Percentiles rank a stretch among this genome's conserved stretches.
These are phyloP conservation scores for Hirtodrosophila cameraria DNA, from an alignment of 2,888 invertebrate genomes.

Conservation along the genomic window DNA sequence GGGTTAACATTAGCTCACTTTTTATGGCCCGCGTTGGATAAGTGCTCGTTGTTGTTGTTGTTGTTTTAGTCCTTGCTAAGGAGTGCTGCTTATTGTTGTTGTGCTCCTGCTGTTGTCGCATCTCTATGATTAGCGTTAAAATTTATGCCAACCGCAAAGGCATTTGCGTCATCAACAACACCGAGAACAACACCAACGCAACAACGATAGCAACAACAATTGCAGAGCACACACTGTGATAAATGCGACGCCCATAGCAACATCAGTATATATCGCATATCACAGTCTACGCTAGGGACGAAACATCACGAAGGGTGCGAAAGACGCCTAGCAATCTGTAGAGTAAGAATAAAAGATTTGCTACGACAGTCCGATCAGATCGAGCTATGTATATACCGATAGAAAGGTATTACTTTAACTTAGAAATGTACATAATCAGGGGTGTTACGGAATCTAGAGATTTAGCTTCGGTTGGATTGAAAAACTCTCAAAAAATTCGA, in stretches of 20 bases:
- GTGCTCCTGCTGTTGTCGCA: conserved; percentile 39
- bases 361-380: too few species aligned
- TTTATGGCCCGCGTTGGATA: conserved; percentile 69
- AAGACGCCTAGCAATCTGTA: too few species aligned
- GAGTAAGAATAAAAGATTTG: too few species aligned
- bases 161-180: conserved; percentile 47
- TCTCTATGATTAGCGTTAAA: conserved; percentile 65
- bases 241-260: conserved; percentile 1
- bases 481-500: too few species aligned
- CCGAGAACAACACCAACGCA: background rate
- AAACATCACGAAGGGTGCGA: too few species aligned
- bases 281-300: too few species aligned
- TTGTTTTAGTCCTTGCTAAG: conserved; percentile 19
- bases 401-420: too few species aligned
- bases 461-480: too few species aligned
- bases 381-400: too few species aligned
- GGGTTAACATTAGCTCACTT: conserved; percentile 76
- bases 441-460: too few species aligned
- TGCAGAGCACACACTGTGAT: conserved; percentile 27
- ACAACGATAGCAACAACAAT: conserved; percentile 31
- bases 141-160: conserved; percentile 68
- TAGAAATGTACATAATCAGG: too few species aligned
- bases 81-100: conserved; percentile 18
- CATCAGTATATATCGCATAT: background rate
- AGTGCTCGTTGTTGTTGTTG: conserved; percentile 43